These are phyloP conservation scores for Delia radicum DNA, from an alignment of 1,140 invertebrate species.

Conservation along the genomic window DNA sequence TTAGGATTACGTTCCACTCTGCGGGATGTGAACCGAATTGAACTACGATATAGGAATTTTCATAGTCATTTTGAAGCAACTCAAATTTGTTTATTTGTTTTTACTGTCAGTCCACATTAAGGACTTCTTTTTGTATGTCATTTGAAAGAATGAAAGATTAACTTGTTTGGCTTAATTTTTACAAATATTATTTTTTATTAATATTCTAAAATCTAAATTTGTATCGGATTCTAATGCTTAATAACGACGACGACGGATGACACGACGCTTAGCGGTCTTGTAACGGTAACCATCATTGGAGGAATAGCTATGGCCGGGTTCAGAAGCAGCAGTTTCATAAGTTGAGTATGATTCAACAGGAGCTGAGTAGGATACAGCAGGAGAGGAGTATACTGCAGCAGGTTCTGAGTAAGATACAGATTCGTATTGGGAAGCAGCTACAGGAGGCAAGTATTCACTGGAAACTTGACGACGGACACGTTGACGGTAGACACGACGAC, in stretches of 20 bases:
- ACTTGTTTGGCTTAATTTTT: too few species aligned
- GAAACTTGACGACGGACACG: conserved; percentile 41
- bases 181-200: too few species aligned
- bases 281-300: conserved; percentile 32
- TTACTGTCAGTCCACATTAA: too few species aligned
- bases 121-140: too few species aligned
- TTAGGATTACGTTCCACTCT: too few species aligned
- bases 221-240: too few species aligned
- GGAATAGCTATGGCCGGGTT: conserved; percentile 27
- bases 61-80: too few species aligned
- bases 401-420: conserved; percentile 30
- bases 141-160: too few species aligned
- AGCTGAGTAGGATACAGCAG: conserved; percentile 26
- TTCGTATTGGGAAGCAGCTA: conserved; percentile 26
- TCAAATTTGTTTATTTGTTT: too few species aligned
- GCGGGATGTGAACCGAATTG: too few species aligned
- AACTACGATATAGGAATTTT: too few species aligned
- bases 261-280: conserved; percentile 28
- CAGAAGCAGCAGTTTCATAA: conserved; percentile 30
- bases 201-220: too few species aligned
- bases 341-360: conserved; percentile 25
- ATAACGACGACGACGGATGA: conserved; percentile 30
- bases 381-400: conserved; percentile 21
- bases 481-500: conserved; percentile 32
- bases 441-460: conserved; percentile 35